These are phyloP conservation scores for Spea hammondii DNA, from an alignment of 2,797 vertebrate species.

Conservation along the genomic window DNA sequence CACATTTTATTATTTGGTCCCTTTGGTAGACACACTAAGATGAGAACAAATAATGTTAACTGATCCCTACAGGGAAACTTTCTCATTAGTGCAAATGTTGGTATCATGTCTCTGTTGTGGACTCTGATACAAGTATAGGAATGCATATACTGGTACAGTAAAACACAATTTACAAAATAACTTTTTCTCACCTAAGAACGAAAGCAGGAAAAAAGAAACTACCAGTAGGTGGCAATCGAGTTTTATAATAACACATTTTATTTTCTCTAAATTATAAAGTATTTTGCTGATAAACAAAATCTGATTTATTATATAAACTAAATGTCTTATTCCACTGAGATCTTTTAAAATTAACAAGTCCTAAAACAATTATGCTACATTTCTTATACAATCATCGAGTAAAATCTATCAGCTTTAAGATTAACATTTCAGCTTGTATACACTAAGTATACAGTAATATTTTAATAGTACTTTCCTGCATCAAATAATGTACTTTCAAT, in stretches of 20 bases:
- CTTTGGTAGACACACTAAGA: no score
- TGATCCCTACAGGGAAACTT: no score
- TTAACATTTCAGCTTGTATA: neutral
- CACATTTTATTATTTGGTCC: no score
- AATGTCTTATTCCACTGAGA: neutral
- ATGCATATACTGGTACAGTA: no score
- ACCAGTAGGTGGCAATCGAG: neutral
- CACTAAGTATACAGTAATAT: neutral
- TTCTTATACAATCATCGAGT: slow-evolving; percentile 2
- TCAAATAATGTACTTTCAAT: neutral
- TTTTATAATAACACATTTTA: neutral
- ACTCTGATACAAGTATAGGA: no score
- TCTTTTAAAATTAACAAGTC: slow-evolving; percentile 10
- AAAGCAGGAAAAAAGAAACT: neutral
- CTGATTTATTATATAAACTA: slow-evolving; percentile 9
- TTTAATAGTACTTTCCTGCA: neutral
- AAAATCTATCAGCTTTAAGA: neutral
- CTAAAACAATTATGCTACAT: slow-evolving; percentile 14
- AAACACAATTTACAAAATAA: no score
- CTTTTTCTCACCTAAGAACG: no score
- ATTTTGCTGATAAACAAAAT: neutral
- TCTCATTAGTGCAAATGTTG: no score
- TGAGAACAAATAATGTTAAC: no score
- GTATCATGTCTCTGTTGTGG: no score
- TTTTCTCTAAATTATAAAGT: neutral